Evolutionary conservation across 2,113 vertebrate genomes (phyloP).

Genomic region (Onychostruthus taczanowskii): DNA sequence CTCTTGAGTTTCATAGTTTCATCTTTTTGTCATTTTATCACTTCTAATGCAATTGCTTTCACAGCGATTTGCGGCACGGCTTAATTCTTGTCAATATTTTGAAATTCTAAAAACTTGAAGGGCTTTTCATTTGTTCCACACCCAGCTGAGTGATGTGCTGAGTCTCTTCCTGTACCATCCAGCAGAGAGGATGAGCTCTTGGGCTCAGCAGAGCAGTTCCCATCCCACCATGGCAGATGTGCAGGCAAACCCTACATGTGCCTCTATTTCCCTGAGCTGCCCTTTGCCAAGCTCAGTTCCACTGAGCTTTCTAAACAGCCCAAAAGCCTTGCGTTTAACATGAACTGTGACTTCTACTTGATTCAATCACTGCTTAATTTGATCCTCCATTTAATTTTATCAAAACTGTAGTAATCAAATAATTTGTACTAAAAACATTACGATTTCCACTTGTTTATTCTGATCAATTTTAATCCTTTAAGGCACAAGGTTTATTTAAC

Average conservation of each 20-base stretch:
- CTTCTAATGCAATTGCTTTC: neutral
- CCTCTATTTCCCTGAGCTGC: neutral
- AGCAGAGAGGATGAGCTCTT: neutral
- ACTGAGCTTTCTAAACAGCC: neutral
- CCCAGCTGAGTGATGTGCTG: neutral
- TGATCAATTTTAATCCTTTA: slow-evolving; percentile 27
- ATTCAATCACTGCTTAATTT: slow-evolving; percentile 57
- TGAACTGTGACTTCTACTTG: neutral
- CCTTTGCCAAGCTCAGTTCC: neutral
- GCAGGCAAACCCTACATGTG: neutral
- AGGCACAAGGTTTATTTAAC: slow-evolving; percentile 20
- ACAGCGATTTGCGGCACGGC: neutral
- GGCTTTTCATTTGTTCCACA: neutral
- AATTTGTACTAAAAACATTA: slow-evolving; percentile 21
- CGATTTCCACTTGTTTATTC: slow-evolving; percentile 51
- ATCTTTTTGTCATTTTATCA: neutral
- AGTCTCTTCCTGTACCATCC: neutral
- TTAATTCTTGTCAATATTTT: neutral
- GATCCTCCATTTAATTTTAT: slow-evolving; percentile 60
- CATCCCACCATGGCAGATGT: neutral
- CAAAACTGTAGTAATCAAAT: slow-evolving; percentile 36
- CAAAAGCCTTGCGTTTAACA: neutral
- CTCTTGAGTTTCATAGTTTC: neutral
- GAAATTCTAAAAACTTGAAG: neutral
- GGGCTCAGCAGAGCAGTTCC: neutral